phyloP scores from a whole-genome alignment of 1,140 invertebrate genomes.

The Samia ricini region DNA sequence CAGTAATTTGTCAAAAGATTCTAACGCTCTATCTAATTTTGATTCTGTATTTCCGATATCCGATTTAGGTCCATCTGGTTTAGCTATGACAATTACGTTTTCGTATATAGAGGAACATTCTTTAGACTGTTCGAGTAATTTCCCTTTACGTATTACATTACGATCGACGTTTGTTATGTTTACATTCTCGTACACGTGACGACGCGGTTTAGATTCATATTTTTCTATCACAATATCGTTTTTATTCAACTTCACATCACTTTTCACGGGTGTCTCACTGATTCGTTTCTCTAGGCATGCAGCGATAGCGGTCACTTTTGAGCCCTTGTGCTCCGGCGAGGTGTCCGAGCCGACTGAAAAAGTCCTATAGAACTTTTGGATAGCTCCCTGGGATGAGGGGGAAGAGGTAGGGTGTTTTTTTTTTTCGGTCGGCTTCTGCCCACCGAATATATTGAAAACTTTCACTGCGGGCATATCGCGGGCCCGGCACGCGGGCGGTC shows the following conservation, averaged over 20 bases:
- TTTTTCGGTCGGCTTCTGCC: slow-evolving; percentile 71
- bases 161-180: slow-evolving; percentile 40
- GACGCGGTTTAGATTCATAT: slow-evolving; percentile 32
- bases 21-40: slow-evolving; percentile 80
- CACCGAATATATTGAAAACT: slow-evolving; percentile 73
- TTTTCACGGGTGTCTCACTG: slow-evolving; percentile 55
- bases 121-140: slow-evolving; percentile 60
- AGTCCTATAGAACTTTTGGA: slow-evolving; percentile 76
- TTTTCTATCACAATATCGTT: slow-evolving; percentile 48
- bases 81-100: slow-evolving; percentile 62
- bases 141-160: slow-evolving; percentile 29
- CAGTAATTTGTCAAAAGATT: slow-evolving; percentile 82
- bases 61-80: slow-evolving; percentile 41
- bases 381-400: slow-evolving; percentile 51
- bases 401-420: slow-evolving; percentile 46
- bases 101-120: slow-evolving; percentile 70
- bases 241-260: slow-evolving; percentile 62
- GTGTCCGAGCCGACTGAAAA: slow-evolving; percentile 64
- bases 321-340: slow-evolving; percentile 57
- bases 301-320: slow-evolving; percentile 69
- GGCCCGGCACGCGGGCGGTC: slow-evolving; percentile 56
- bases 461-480: slow-evolving; percentile 76
- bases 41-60: slow-evolving; percentile 50
- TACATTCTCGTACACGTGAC: slow-evolving; percentile 74
- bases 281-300: slow-evolving; percentile 65